A percentile compares a stretch with the other conserved stretches of the same genome.
Evolutionary conservation across 2,113 vertebrate genomes (phyloP).

Genomic region (Capra hircus): DNA sequence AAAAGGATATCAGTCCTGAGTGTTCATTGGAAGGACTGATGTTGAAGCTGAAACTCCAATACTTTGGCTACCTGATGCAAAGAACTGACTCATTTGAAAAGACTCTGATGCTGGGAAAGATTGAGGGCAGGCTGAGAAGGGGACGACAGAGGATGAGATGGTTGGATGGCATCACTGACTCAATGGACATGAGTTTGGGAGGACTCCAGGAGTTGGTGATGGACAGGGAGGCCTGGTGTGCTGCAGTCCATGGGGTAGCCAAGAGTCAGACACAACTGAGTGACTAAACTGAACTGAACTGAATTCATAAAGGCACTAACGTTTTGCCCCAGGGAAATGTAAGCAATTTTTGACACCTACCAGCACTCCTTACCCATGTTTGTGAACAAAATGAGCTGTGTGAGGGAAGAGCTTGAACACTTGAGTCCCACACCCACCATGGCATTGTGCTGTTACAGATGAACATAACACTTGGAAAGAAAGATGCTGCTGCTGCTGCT

Average conservation of each 20-base stretch:
- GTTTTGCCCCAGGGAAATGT: background rate
- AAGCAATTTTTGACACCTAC: background rate
- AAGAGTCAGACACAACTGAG: background rate
- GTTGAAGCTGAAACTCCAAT: too few species aligned
- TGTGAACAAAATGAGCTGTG: background rate
- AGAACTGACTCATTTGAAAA: too few species aligned
- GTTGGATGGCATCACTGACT: background rate
- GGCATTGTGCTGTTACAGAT: background rate
- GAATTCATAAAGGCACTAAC: background rate
- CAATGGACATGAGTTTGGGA: background rate
- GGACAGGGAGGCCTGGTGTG: too few species aligned
- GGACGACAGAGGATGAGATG: too few species aligned
- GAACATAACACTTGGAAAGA: background rate
- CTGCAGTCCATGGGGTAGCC: background rate
- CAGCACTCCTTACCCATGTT: background rate
- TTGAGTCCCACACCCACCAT: background rate
- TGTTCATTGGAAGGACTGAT: too few species aligned
- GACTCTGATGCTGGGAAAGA: too few species aligned
- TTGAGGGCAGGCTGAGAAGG: too few species aligned
- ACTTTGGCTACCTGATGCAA: too few species aligned
- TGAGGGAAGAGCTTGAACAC: background rate
- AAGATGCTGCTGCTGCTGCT: background rate
- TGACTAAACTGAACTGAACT: background rate
- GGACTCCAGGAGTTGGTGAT: background rate
- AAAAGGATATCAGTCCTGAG: too few species aligned